Evolutionary conservation across 53 echinoderm and acorn worm genomes (phyloP), one percentile per base, ranked within the genome.

Genomic region (Crossaster papposus): DNA sequence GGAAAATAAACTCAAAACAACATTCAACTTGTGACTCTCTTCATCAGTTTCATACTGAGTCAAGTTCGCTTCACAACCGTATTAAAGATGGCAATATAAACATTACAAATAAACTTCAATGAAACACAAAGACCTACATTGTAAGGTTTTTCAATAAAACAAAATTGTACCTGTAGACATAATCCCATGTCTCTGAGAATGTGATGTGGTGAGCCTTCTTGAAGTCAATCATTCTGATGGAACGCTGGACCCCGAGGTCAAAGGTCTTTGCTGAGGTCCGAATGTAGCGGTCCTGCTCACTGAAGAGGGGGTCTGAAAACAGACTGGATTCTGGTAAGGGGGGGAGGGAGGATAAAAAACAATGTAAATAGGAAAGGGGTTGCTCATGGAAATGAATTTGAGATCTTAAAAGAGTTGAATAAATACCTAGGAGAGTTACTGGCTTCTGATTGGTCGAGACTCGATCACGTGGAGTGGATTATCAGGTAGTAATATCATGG

Each of bases 231-330:
- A 90, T 85, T 29, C 86, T 81, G 18, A 93, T 76, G 55, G 93
- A 89, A 58, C 95, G 87, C 81, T 79, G 81, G 26, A 95, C 88
- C 1, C 86, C 74, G 18, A 72, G 64, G 71, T 95, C 95, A 81
- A 88, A 93, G 32, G 91, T 85, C 73, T 96, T 92, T 32, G 72
- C 89, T 29, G 88, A 62, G 37, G 54, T 88, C 14, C 89, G 52
- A 22, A 92, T 70, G 82, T 68, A 85, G 23, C 96, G 85, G 14
- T 92, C 92, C 30, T 58, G 74, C 71, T 92, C 90, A 36, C 92
- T 88, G 85, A 96, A 96, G n/a, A 83, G 64, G 28, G 96, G 96
- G 72, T 96, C 94, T 29, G 72, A 77, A 14, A 89, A 78, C 55
- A 93, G 63, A 70, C 80, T 64, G 15, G 94, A 92, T 80, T 96